Base-by-base conservation (phyloP, 2,888 invertebrate species). In the Brenthis daphne region DNA sequence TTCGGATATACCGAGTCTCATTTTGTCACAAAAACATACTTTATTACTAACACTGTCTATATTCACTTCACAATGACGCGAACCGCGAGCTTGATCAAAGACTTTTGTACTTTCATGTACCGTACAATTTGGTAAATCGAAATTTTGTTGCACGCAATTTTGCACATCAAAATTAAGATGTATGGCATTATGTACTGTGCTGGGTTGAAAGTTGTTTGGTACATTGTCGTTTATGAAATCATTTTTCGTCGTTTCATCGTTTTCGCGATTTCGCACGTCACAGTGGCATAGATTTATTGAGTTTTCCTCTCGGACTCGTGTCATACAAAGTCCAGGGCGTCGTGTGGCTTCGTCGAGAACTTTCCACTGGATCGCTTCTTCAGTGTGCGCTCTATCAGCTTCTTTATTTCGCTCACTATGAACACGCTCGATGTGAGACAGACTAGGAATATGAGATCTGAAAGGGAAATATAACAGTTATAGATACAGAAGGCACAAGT, bases 391-490 rank as follows among this genome's bases (percentile, higher is more conserved):
- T 98, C 98, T 75, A 97, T 88, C 75, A 96, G 93, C 85, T 99
- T 99, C 89, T 98, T 98, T 47, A 97, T 86, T 91, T 99, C 99
- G 72, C 98, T 97, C 69, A 98, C 96, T 68, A 98, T 93, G 91
- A 99, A 98, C 64, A 99, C 99, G 75, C 98, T 97, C n/a, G 99
- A 99, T 29, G 99, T 98, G 69, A 99, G 94, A 76, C 95, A 94
- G 43, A 98, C 94, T 77, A 99, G 94, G 90, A 99, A 98, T 78
- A 97, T 86, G 84, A 99, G 95, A 94, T 99, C 98, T 98, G 94
- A 51, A 94, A 94, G 67, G 65, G 77, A 67, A 74, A 58, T 43
- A 43, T 11, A 11, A 43, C 8, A 43, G 37, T 43, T 43, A 43
- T 43, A 43, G 8, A 43, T 43, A 43, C 11, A 43, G 37, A 43